phyloP scores from a whole-genome alignment of 2,113 vertebrate genomes.

The Panthera uncia region DNA sequence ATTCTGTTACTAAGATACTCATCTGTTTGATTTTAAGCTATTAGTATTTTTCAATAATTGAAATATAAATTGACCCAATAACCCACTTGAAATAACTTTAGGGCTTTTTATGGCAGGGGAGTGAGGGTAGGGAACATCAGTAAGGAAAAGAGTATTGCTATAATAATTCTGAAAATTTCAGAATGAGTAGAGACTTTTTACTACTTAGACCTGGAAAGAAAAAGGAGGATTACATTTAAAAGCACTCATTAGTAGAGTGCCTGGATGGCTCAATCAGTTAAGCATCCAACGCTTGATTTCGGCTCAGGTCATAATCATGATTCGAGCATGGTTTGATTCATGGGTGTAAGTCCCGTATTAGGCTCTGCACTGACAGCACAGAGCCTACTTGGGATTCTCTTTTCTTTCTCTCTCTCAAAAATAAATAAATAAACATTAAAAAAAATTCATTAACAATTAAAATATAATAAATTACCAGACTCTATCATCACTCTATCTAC shows the following conservation, averaged over 20 bases:
- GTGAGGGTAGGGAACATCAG: background rate
- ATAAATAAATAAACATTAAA: no score
- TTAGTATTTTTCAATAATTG: background rate
- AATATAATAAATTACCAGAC: background rate
- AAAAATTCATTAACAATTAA: background rate
- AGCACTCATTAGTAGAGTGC: background rate
- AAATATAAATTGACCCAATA: background rate
- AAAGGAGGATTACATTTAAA: background rate
- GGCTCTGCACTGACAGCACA: no score
- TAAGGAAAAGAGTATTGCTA: background rate
- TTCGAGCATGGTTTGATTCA: no score
- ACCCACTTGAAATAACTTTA: background rate
- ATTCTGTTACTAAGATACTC: background rate
- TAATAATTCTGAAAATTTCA: background rate
- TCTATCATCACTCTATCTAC: background rate
- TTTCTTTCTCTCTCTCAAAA: no score
- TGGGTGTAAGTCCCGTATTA: no score
- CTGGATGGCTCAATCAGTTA: no score
- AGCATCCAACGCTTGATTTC: no score
- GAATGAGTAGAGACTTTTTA: background rate
- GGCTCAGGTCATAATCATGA: no score
- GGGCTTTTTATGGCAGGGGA: background rate
- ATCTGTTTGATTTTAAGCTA: background rate
- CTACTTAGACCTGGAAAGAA: background rate
- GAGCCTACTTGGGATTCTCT: no score